These are phyloP conservation scores for Meandrina meandrites DNA, from an alignment of 92 coral and sea anemone species.

Conservation along the genomic window DNA sequence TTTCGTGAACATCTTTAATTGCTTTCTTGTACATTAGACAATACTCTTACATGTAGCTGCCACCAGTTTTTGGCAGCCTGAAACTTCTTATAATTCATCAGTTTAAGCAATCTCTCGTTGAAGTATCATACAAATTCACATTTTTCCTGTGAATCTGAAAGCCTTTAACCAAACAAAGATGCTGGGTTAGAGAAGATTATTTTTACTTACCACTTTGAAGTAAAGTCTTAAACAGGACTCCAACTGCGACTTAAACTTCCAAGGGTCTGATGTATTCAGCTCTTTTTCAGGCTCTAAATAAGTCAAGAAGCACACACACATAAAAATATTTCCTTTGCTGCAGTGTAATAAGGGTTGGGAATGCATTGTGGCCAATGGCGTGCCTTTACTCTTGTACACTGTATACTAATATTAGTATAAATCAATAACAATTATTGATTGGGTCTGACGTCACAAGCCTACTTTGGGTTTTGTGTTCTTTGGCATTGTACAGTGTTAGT, in stretches of 20 bases:
- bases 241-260: constrained; percentile 53
- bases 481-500: too few relatives aligned
- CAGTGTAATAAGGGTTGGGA: neutral
- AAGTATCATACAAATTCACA: neutral
- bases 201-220: constrained; percentile 64
- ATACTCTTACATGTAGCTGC: too few relatives aligned
- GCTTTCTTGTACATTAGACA: too few relatives aligned
- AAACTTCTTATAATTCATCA: too few relatives aligned
- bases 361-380: neutral
- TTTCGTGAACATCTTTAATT: too few relatives aligned
- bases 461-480: too few relatives aligned
- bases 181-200: neutral
- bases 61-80: too few relatives aligned
- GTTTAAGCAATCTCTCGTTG: too few relatives aligned
- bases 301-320: neutral
- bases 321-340: neutral
- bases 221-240: constrained; percentile 53
- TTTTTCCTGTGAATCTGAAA: neutral
- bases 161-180: neutral
- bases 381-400: neutral
- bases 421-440: too few relatives aligned
- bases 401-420: too few relatives aligned
- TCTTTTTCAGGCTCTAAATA: constrained; percentile 36
- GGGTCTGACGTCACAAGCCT: too few relatives aligned
- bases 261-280: constrained; percentile 54